A percentile compares a stretch with the other conserved stretches of the same genome.
These are phyloP conservation scores for Hololepta plana DNA, from an alignment of 2,888 invertebrate species.

Conservation along the genomic window DNA sequence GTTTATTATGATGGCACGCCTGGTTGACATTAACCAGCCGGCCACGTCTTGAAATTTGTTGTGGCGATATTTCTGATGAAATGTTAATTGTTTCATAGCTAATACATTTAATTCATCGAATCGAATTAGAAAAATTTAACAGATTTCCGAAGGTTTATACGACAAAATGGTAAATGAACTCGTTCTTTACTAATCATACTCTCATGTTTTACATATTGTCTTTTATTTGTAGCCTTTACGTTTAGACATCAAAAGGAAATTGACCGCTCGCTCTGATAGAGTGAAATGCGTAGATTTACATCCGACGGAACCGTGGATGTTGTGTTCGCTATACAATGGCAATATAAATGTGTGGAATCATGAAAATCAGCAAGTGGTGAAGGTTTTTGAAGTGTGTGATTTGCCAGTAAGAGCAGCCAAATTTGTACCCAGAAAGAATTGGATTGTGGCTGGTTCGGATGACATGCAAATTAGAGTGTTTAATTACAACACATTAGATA, in stretches of 20 bases:
- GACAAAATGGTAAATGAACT: conserved; percentile 6
- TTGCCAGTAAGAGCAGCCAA: conserved; percentile 90
- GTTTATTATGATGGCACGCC: no score
- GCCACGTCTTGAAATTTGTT: conserved; percentile 12
- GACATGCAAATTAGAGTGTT: conserved; percentile 91
- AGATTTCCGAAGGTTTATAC: no score
- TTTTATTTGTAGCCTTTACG: conserved; percentile 60
- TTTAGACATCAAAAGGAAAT: conserved; percentile 93
- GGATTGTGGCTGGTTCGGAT: conserved; percentile 96
- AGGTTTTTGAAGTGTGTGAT: conserved; percentile 88
- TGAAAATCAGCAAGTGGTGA: conserved; percentile 81
- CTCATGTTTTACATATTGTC: conserved; percentile 1
- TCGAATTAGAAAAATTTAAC: no score
- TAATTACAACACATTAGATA: conserved; percentile 96
- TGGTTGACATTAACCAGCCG: no score
- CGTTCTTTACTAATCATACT: conserved; percentile 4
- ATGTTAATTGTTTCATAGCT: conserved; percentile 10
- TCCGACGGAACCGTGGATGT: conserved; percentile 96
- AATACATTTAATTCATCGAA: no score
- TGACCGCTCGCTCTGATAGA: conserved; percentile 94
- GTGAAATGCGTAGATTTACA: conserved; percentile 97
- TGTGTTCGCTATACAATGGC: conserved; percentile 95
- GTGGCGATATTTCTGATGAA: conserved; percentile 9
- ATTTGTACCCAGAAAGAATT: conserved; percentile 94
- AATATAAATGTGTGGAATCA: conserved; percentile 99